A percentile compares a stretch with the other conserved stretches of the same genome.
phyloP scores from a whole-genome alignment of 2,888 invertebrate species.

The Allacma fusca region DNA sequence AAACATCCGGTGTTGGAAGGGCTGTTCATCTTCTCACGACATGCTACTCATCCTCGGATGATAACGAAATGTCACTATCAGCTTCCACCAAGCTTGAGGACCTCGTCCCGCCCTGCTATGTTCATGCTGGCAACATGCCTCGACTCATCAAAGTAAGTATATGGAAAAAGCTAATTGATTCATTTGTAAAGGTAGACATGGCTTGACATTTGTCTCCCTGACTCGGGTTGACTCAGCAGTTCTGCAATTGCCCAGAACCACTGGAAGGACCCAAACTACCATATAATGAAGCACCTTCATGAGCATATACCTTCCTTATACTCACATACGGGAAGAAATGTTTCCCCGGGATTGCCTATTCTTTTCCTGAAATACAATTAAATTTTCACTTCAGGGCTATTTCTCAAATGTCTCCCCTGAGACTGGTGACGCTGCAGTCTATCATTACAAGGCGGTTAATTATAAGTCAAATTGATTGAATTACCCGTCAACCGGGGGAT shows the following conservation, averaged over 20 bases:
- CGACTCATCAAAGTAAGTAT: conserved; percentile 69
- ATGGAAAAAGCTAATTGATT: conserved; percentile 16
- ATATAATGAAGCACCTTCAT: neutral
- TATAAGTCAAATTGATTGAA: conserved; percentile 10
- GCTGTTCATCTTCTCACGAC: conserved; percentile 63
- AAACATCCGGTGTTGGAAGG: conserved; percentile 59
- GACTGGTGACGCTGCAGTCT: neutral
- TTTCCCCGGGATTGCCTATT: too few species aligned
- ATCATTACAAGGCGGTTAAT: conserved; percentile 6
- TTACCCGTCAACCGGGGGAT: neutral
- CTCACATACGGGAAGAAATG: too few species aligned
- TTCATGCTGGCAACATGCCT: conserved; percentile 69
- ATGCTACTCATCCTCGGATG: conserved; percentile 64
- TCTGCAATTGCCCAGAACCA: conserved; percentile 14
- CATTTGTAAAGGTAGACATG: conserved; percentile 19
- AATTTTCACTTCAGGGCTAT: too few species aligned
- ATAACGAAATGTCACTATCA: conserved; percentile 65
- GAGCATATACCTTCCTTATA: neutral
- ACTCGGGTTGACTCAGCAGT: neutral
- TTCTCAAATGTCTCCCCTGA: too few species aligned
- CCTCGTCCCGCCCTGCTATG: conserved; percentile 70
- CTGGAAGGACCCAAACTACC: neutral
- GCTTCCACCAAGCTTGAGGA: conserved; percentile 66
- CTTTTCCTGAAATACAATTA: too few species aligned
- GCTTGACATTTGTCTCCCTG: conserved; percentile 14